phyloP scores from a whole-genome alignment of 2,888 invertebrate species.

The Elysia crispata region DNA sequence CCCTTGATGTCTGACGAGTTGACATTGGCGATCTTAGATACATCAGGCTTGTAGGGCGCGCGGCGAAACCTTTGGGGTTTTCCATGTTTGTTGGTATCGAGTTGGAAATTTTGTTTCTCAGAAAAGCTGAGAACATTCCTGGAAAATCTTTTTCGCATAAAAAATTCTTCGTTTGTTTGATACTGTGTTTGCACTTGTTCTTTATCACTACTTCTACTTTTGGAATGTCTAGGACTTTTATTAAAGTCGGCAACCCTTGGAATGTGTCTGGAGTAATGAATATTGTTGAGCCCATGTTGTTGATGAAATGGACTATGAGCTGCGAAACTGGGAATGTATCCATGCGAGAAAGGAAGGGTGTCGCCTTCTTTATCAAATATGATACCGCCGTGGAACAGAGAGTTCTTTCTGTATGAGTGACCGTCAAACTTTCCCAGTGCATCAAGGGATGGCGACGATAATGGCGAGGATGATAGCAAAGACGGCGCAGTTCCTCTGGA shows the following conservation, averaged over 20 bases:
- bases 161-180: neutral
- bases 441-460: too few relatives aligned
- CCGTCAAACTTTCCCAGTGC: neutral
- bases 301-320: neutral
- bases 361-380: too few relatives aligned
- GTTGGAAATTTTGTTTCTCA: neutral
- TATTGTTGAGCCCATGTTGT: neutral
- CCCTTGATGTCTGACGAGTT: constrained; percentile 59
- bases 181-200: neutral
- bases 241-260: neutral
- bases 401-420: neutral
- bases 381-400: neutral
- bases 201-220: neutral
- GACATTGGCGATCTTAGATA: constrained; percentile 63
- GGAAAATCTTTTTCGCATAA: too few relatives aligned
- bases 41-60: constrained; percentile 57
- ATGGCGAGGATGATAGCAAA: too few relatives aligned
- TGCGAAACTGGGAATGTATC: neutral
- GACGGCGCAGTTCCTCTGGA: neutral
- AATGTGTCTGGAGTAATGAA: neutral
- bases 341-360: neutral
- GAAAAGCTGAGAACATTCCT: too few relatives aligned
- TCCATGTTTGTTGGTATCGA: neutral
- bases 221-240: neutral
- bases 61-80: constrained; percentile 20